phyloP scores from a whole-genome alignment of 2,113 vertebrate genomes.

The Isichthys henryi region DNA sequence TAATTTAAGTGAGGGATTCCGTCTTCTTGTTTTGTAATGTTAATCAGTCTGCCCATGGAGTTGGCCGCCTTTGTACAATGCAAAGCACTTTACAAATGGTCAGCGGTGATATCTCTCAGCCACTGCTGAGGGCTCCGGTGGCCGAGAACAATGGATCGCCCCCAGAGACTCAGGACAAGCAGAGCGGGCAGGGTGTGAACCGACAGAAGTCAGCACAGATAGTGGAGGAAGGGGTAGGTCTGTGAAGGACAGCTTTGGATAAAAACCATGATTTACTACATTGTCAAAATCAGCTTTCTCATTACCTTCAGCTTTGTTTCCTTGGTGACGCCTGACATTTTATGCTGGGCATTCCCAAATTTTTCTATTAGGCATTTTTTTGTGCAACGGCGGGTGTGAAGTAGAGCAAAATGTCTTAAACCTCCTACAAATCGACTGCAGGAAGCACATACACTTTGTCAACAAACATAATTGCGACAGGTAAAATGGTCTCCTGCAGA shows the following conservation, averaged over 20 bases:
- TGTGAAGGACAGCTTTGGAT: neutral
- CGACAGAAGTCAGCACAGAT: neutral
- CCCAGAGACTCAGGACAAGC: neutral
- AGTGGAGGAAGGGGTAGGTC: neutral
- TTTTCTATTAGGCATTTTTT: neutral
- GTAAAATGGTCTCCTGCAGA: neutral
- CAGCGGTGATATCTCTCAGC: neutral
- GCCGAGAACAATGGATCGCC: neutral
- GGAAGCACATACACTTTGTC: neutral
- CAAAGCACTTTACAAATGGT: neutral
- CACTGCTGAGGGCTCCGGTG: neutral
- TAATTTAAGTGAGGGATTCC: slow-evolving; percentile 6
- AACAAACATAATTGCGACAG: neutral
- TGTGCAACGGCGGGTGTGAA: neutral
- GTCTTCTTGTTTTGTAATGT: slow-evolving; percentile 33
- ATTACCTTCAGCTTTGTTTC: neutral
- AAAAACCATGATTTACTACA: neutral
- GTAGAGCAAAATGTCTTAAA: neutral
- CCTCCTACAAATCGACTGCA: neutral
- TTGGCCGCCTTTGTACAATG: neutral
- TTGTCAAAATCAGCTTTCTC: neutral
- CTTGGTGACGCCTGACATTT: neutral
- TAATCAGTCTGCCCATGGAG: slow-evolving; percentile 37
- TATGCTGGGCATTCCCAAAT: neutral
- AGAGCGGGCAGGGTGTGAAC: neutral